These are phyloP conservation scores for Anabacerthia variegaticeps DNA, from an alignment of 2,797 vertebrate genomes.

Conservation along the genomic window DNA sequence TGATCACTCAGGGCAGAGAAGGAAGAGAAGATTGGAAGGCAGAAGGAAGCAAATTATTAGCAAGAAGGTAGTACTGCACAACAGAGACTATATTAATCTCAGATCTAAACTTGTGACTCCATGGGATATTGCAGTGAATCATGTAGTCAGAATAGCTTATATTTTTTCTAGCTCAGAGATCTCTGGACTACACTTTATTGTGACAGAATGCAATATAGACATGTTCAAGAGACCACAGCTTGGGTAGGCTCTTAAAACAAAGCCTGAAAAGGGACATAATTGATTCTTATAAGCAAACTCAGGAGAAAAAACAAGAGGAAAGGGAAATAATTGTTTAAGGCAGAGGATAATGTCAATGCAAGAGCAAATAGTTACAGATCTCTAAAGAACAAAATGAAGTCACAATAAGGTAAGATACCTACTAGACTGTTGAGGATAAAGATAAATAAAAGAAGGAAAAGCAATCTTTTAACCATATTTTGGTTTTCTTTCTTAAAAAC, in stretches of 20 bases:
- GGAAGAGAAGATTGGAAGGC: background rate
- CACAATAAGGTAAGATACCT: background rate
- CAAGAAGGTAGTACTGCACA: background rate
- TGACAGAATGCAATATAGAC: background rate
- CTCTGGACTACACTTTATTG: background rate
- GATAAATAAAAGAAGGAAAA: background rate
- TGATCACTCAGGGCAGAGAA: conserved; percentile 8
- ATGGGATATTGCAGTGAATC: conserved; percentile 1
- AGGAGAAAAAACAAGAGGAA: background rate
- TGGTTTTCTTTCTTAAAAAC: background rate
- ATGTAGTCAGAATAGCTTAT: background rate
- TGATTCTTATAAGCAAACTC: conserved; percentile 14
- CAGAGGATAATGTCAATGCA: background rate
- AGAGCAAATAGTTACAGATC: conserved; percentile 4
- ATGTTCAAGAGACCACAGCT: background rate
- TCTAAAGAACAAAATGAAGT: background rate
- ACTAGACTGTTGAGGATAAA: background rate
- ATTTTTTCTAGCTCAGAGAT: background rate
- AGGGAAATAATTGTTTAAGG: conserved; percentile 6
- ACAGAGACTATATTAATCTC: conserved; percentile 29
- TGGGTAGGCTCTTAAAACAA: background rate
- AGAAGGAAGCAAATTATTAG: conserved; percentile 21
- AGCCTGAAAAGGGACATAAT: background rate
- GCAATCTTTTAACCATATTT: background rate
- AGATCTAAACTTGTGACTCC: background rate